These are phyloP conservation scores for Limosa lapponica DNA, from an alignment of 2,797 vertebrate species.

Conservation along the genomic window DNA sequence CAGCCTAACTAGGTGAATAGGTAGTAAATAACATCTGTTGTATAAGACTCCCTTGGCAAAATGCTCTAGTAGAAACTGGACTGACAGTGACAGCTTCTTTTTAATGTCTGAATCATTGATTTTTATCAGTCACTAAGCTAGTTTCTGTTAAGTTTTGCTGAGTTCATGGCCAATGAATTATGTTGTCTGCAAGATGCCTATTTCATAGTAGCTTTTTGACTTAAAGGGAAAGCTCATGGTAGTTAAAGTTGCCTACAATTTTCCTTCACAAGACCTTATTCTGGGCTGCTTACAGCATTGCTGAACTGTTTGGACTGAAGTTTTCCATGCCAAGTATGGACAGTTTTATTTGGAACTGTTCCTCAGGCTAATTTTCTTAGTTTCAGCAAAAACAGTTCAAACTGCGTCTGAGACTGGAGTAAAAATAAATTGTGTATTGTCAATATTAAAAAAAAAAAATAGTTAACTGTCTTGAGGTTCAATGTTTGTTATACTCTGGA, in stretches of 20 bases:
- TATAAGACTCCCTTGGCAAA: neutral
- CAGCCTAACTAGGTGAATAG: neutral
- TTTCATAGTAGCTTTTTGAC: neutral
- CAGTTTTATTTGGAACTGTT: conserved; percentile 16
- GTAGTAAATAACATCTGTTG: neutral
- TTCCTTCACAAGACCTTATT: conserved; percentile 4
- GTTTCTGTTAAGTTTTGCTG: conserved; percentile 2
- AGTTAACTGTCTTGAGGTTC: neutral
- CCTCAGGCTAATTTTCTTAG: conserved; percentile 12
- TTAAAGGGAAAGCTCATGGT: neutral
- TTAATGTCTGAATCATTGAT: neutral
- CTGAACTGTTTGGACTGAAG: conserved; percentile 22
- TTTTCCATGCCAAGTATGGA: conserved; percentile 71
- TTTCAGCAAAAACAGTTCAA: conserved; percentile 17
- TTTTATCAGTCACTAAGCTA: neutral
- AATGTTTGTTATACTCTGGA: neutral
- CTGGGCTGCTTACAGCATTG: conserved; percentile 11
- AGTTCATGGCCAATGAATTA: neutral
- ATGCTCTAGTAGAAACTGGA: neutral
- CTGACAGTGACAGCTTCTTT: neutral
- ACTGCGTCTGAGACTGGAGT: neutral
- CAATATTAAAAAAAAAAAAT: neutral
- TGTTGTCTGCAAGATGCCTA: neutral
- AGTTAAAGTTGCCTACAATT: neutral
- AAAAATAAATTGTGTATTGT: neutral